Evolutionary conservation across 2,888 invertebrate genomes (phyloP), one percentile per base, ranked within the genome.

Genomic region (Patella ulyssiponensis): DNA sequence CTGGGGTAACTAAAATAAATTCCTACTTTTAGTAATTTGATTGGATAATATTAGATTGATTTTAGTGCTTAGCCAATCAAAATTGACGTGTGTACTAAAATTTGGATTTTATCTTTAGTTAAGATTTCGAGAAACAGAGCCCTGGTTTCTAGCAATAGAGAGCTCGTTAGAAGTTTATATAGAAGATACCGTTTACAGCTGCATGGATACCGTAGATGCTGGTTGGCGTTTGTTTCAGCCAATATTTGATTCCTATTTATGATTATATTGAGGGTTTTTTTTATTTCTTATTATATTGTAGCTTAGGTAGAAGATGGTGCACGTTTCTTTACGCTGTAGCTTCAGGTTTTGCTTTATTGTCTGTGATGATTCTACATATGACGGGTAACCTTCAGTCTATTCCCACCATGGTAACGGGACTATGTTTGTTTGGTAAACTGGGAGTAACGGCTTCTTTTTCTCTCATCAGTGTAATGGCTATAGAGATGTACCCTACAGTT

Each of bases 291-390:
- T 71, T 75, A 73, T 73, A 7, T 82, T 82, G 52, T 84, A 88
- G 88, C 79, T 82, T 87, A 33, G 88, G 88, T 5, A 84, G 88
- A 17, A 83, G 88, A 23, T 88, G 88, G 88, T 86, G 87, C 74
- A 74, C 88, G 77, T 88, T 88, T 77, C 81, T 88, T 17, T 88
- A 87, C 80, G 81, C 86, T 14, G 85, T 87, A 75, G 87, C 88
- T n/a, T 86, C 87, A 15, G 87, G 87, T n/a, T 83, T 88, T 33
- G 84, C 86, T 15, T 79, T 87, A 52, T 79, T 86, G 76, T 88
- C 86, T 74, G 84, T 88, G 69, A 80, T 88, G 52, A 84, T 88
- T 12, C 80, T 87, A 0, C 85, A 88, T 78, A 83, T 88, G 79
- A 88, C 85, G 69, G 87, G 87, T 69, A 85, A 86, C 70, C 76